phyloP scores from a whole-genome alignment of 2,888 invertebrate genomes.

The Acleris laterana region DNA sequence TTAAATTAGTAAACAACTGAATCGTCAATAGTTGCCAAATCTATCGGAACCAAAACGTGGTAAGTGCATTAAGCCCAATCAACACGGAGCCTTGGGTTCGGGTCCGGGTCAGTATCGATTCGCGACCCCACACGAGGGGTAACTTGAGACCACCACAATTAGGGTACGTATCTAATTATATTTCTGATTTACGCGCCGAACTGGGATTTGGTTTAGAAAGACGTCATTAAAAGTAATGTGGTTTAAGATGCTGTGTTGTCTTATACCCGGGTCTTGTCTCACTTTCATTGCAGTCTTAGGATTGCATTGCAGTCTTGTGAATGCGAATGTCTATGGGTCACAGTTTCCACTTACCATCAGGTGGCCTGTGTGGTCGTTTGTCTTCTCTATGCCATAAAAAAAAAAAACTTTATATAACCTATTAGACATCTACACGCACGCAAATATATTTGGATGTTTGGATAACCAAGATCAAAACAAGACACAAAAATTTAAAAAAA shows the following conservation, averaged over 20 bases:
- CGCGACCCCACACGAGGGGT: conserved; percentile 58
- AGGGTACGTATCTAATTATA: conserved; percentile 80
- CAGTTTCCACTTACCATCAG: too few relatives aligned
- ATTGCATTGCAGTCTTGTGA: too few relatives aligned
- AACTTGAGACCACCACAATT: conserved; percentile 82
- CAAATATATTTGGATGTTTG: too few relatives aligned
- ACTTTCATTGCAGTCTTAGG: too few relatives aligned
- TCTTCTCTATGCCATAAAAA: too few relatives aligned
- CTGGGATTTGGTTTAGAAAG: conserved; percentile 35
- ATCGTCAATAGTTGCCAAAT: not conserved
- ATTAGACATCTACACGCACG: too few relatives aligned
- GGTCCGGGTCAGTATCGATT: conserved; percentile 63
- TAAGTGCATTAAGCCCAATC: conserved; percentile 25
- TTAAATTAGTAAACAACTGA: too few relatives aligned
- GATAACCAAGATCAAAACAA: too few relatives aligned
- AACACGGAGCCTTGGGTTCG: conserved; percentile 50
- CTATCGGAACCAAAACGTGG: conserved; percentile 6
- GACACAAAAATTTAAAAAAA: too few relatives aligned
- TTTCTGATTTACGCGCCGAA: conserved; percentile 71
- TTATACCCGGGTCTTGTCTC: not conserved
- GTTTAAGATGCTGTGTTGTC: conserved; percentile 4
- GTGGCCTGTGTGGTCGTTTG: too few relatives aligned
- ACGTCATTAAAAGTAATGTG: conserved; percentile 27
- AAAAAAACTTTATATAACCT: too few relatives aligned
- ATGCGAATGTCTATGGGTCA: too few relatives aligned